Conservation (phyloP, 1,140 invertebrate genomes). For the Leptonema lineaticorne region DNA sequence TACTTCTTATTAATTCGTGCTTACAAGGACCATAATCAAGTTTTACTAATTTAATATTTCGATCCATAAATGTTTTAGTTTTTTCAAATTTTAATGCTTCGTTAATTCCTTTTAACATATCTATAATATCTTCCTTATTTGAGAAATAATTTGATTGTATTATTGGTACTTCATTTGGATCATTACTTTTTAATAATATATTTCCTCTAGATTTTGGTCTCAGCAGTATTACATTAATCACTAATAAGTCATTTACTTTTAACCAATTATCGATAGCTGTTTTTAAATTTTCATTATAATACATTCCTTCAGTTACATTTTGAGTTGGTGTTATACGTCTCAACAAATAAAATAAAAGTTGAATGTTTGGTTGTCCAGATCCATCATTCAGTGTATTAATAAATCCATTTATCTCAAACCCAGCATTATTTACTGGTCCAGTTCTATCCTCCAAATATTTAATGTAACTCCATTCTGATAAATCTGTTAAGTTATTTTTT, state of each 20-base stretch:
- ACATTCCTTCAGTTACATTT: not conserved
- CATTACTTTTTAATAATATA: constrained; percentile 57
- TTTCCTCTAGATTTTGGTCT: constrained; percentile 61
- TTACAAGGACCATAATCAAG: constrained; percentile 50
- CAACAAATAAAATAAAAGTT: constrained; percentile 12
- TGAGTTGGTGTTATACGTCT: not conserved
- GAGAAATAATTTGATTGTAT: constrained; percentile 69
- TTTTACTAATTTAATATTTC: constrained; percentile 47
- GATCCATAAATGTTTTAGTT: constrained; percentile 52
- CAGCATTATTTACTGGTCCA: constrained; percentile 24
- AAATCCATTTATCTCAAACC: too few relatives aligned
- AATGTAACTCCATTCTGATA: not conserved
- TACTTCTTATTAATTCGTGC: constrained; percentile 46
- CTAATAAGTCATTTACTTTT: constrained; percentile 48
- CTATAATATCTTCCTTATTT: constrained; percentile 57
- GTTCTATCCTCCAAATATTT: not conserved
- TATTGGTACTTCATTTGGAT: constrained; percentile 63
- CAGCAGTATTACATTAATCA: constrained; percentile 51
- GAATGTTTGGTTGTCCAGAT: constrained; percentile 32
- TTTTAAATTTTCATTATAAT: constrained; percentile 16
- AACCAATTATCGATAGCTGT: constrained; percentile 40
- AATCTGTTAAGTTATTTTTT: not conserved
- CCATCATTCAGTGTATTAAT: constrained; percentile 39
- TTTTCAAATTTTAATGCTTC: constrained; percentile 53
- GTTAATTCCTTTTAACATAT: constrained; percentile 59